A percentile compares a stretch with the other conserved stretches of the same genome.
phyloP scores from a whole-genome alignment of 2,113 vertebrate species.

The Austrofundulus limnaeus region DNA sequence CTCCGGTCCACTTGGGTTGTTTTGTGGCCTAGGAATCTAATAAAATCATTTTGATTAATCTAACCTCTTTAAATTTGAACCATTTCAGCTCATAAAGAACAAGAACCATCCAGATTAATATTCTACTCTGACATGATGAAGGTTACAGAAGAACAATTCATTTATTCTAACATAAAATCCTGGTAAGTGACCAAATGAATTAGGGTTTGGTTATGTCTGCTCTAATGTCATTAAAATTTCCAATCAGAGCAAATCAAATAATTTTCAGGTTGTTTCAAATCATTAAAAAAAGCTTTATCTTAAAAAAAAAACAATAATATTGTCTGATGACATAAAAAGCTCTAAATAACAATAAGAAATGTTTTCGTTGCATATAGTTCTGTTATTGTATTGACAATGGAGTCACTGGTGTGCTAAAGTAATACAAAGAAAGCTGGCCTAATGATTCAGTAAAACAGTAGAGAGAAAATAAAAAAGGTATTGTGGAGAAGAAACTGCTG shows the following conservation, averaged over 20 bases:
- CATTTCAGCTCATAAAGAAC: too few species aligned
- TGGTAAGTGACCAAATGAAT: too few species aligned
- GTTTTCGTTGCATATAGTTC: slow-evolving; percentile 23
- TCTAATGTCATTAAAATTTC: not conserved
- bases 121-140: not conserved
- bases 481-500: slow-evolving; percentile 47
- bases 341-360: not conserved
- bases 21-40: not conserved
- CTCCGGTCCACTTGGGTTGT: not conserved
- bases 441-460: slow-evolving; percentile 27
- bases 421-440: slow-evolving; percentile 29
- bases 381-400: slow-evolving; percentile 29
- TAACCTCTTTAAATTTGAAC: too few species aligned
- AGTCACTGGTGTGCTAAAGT: slow-evolving; percentile 36
- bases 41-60: not conserved
- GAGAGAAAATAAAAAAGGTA: slow-evolving; percentile 4
- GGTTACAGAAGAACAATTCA: not conserved
- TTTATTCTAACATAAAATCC: too few species aligned
- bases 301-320: too few species aligned
- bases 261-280: not conserved
- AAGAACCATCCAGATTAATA: not conserved
- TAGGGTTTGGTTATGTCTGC: too few species aligned
- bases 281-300: too few species aligned
- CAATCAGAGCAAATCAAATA: not conserved
- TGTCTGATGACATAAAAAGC: too few species aligned